Conservation (phyloP, 1,140 invertebrate genomes). For the Brachionus angularis region DNA sequence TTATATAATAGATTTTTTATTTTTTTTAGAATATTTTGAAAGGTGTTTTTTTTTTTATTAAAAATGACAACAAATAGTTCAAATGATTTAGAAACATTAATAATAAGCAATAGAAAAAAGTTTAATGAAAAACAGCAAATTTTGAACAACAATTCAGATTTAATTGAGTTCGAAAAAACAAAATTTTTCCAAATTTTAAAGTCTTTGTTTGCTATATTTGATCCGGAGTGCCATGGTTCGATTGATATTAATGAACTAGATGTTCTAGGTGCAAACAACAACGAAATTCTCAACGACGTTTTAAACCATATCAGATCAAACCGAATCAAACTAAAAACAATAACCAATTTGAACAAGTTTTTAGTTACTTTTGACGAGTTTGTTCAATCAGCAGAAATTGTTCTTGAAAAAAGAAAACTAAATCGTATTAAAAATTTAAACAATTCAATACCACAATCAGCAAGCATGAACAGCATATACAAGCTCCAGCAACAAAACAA, state of each 20-base stretch:
- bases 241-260: conserved; percentile 37
- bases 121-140: not conserved
- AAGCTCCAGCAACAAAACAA: too few relatives aligned
- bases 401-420: not conserved
- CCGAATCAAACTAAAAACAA: not conserved
- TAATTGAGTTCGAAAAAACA: not conserved
- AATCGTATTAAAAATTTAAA: not conserved
- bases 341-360: not conserved
- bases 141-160: not conserved
- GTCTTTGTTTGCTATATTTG: conserved; percentile 32
- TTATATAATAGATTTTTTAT: too few relatives aligned
- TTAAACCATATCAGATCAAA: not conserved
- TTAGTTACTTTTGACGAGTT: conserved; percentile 32
- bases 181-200: conserved; percentile 36
- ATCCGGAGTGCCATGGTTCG: conserved; percentile 7
- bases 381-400: not conserved
- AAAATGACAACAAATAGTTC: too few relatives aligned
- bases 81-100: too few relatives aligned
- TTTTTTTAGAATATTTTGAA: too few relatives aligned
- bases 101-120: not conserved
- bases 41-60: too few relatives aligned
- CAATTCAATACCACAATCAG: too few relatives aligned
- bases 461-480: too few relatives aligned
- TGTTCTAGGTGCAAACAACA: conserved; percentile 22
- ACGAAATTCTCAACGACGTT: conserved; percentile 31